Evolutionary conservation across 2,888 invertebrate genomes (phyloP), one percentile per base, ranked within the genome.

Genomic region (Scaeva pyrastri): DNA sequence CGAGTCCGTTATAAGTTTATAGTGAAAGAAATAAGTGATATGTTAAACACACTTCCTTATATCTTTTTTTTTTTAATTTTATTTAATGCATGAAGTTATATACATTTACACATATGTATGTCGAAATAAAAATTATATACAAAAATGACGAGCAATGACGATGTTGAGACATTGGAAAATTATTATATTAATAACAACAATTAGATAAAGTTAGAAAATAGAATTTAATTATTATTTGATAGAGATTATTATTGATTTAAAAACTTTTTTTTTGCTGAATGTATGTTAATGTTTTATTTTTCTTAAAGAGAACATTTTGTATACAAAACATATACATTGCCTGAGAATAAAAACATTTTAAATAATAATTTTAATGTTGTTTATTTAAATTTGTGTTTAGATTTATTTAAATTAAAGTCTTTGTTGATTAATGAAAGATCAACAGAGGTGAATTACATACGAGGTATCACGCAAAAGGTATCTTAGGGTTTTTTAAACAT

Each of bases 181-280:
- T 87, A 78, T 87, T 87, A 87, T 78, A 87, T 83, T 87, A 87
- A 83, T 82, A 83, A 87, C 60, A 70, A 82, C 52, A 77, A 45
- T 26, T 52, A 52, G 23, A 39, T 68, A 68, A 68, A 84, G 60
- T 70, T 81, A 85, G 72, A 50, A 39, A 21, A 14, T 85, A 85
- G 73, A 60, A 23, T 56, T 48, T 56, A 50, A 56, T 80, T 41
- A 39, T 52, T 52, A 52, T 52, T 26, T 14, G 0, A 31, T 48
- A 78, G 73, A 73, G 43, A 76, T 72, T 76, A 76, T 72, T 68
- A 76, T 80, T 72, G 68, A 76, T 76, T 81, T 71, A 43, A 14
- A 60, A 31, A 2, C 16, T 48, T 48, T 66, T 60, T 48, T 48
- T 66, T 60, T 66, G 48, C 64, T 78, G 43, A 71, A 74, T 41